These are phyloP conservation scores for Silurus aristotelis DNA, from an alignment of 2,797 vertebrate species.

Conservation along the genomic window DNA sequence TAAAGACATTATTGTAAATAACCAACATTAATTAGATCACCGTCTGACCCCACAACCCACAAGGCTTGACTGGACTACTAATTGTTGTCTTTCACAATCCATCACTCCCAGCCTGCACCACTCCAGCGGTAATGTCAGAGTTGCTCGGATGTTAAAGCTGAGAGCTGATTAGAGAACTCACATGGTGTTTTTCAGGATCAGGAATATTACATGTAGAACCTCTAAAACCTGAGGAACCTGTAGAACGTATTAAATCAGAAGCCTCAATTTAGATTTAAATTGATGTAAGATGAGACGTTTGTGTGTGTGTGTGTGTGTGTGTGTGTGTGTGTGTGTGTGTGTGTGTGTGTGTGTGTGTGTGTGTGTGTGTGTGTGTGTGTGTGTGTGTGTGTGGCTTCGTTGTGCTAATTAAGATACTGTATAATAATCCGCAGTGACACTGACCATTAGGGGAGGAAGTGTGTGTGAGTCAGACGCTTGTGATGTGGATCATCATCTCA, in stretches of 20 bases:
- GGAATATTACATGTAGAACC: neutral
- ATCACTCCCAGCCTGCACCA: neutral
- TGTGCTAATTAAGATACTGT: neutral
- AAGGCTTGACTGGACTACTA: too few relatives aligned
- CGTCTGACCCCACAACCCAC: too few relatives aligned
- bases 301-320: too few relatives aligned
- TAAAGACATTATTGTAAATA: too few relatives aligned
- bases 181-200: neutral
- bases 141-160: neutral
- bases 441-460: too few relatives aligned
- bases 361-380: constrained; percentile 3
- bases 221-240: too few relatives aligned
- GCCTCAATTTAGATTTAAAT: neutral
- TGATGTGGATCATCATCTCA: neutral
- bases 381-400: constrained; percentile 5
- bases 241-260: neutral
- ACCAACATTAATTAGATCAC: too few relatives aligned
- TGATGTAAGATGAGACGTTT: too few relatives aligned
- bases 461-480: too few relatives aligned
- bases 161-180: neutral
- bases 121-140: neutral
- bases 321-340: neutral
- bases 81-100: too few relatives aligned
- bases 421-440: too few relatives aligned
- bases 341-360: constrained; percentile 1